A percentile compares a stretch with the other conserved stretches of the same genome.
phyloP scores from a whole-genome alignment of 2,113 vertebrate genomes.

The Marmota monax region DNA sequence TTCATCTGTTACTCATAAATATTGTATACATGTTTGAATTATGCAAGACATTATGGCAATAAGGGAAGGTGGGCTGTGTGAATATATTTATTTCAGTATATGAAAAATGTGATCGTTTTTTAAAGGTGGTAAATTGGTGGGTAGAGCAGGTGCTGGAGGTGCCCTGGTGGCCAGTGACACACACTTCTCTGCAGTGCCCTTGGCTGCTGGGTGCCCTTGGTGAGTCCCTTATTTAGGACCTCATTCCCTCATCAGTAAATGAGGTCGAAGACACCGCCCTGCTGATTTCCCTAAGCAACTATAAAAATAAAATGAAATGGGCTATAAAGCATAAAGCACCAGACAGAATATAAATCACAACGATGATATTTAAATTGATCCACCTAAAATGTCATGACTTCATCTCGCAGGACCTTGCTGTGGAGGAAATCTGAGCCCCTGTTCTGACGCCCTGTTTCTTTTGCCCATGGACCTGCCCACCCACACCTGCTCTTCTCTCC shows the following conservation, averaged over 20 bases:
- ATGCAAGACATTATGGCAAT: neutral
- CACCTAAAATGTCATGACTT: constrained; percentile 32
- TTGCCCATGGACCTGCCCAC: neutral
- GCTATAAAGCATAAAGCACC: constrained; percentile 52
- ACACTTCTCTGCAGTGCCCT: neutral
- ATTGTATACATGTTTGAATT: neutral
- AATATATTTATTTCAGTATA: constrained; percentile 15
- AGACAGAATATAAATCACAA: constrained; percentile 57
- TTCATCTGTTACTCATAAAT: neutral
- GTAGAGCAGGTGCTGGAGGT: neutral
- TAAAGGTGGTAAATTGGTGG: neutral
- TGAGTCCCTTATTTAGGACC: constrained; percentile 27
- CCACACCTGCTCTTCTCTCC: neutral
- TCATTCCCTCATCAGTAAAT: constrained; percentile 58
- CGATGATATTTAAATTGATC: constrained; percentile 47
- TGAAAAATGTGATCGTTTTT: neutral
- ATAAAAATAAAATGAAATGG: constrained; percentile 75
- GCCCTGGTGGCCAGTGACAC: neutral
- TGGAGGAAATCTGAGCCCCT: neutral
- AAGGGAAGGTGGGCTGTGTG: neutral
- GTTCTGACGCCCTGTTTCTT: neutral
- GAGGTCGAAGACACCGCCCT: constrained; percentile 44
- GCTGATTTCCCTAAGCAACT: constrained; percentile 71
- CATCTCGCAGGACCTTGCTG: neutral
- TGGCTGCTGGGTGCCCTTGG: neutral